Base-by-base conservation (phyloP, 2,113 vertebrate species). In the Salminus brasiliensis region DNA sequence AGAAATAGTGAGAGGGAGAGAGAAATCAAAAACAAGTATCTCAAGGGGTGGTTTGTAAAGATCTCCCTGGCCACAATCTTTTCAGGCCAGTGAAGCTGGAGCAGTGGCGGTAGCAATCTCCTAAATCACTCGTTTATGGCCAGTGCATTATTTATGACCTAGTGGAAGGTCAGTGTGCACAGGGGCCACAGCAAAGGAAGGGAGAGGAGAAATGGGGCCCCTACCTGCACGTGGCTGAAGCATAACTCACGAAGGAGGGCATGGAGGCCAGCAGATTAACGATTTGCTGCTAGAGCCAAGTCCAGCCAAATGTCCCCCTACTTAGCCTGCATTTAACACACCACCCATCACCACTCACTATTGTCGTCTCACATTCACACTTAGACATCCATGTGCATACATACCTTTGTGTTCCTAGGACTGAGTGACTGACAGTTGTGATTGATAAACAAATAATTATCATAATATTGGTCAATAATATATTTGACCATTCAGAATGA, bases 161-260 rank as follows among this genome's bases (percentile, higher is more conserved):
- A 71, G 81, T 79, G 73, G 81, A 91, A 92, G 91, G 92, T 92
- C 90, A 15, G 57, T 15, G 43, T 45, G 30, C 15, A 27, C 36
- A 87, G 21, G 59, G 82, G 29, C 74, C 80, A 78, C 39, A 21
- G 39, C n/a, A 63, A 55, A 57, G 68, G 45, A 76, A 45, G 34
- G 45, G 63, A 53, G 32, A 52, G 32, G 23, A 32, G 62, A 63
- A 71, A 25, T 55, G 72, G 23, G 67, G n/a, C 32, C 36, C 27
- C 62, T 78, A 82, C 66, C 89, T 86, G 89, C 89, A 88, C 91
- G 89, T 87, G 85, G 72, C 70, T 23, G 3, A 67, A 80, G 87
- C 89, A 90, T 92, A 92, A 90, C 84, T 92, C 91, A 91, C 39
- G 87, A 89, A 90, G 88, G 88, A 87, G 62, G 79, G 78, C 80